Evolutionary conservation across 1,140 invertebrate species (phyloP).

Genomic region (Ceratina calcarata): DNA sequence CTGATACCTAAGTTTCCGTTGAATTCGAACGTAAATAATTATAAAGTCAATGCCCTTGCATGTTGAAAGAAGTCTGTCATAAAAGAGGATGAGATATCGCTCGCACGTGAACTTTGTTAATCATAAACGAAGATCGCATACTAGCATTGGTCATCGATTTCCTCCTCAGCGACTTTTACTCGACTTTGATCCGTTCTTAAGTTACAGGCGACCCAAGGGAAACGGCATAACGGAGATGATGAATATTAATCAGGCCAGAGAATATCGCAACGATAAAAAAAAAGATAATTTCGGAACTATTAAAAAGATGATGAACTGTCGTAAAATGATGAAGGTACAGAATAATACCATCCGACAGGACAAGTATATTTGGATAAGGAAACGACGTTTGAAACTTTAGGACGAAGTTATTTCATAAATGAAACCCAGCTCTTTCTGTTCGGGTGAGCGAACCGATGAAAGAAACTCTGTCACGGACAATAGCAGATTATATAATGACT

Average conservation of each 20-base stretch:
- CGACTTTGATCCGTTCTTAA: background rate
- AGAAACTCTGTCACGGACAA: background rate
- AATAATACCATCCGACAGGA: background rate
- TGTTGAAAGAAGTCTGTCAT: no score
- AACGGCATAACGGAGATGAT: background rate
- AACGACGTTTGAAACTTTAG: background rate
- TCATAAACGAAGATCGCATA: background rate
- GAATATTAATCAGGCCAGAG: background rate
- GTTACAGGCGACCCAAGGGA: background rate
- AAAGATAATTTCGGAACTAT: background rate
- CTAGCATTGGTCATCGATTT: no score
- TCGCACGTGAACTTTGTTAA: background rate
- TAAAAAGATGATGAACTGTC: background rate
- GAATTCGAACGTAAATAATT: no score
- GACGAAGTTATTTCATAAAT: background rate
- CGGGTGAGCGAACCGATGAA: background rate
- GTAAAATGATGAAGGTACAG: background rate
- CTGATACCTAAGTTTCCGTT: no score
- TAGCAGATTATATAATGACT: slow-evolving; percentile 37
- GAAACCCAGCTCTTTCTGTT: no score
- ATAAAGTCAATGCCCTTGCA: no score
- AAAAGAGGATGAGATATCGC: no score
- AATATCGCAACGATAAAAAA: background rate
- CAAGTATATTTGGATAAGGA: background rate
- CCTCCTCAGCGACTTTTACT: background rate